Percentiles rank a stretch among this genome's conserved stretches.
Conservation (phyloP, 2,888 invertebrate species). For the Epinotia demarniana region DNA sequence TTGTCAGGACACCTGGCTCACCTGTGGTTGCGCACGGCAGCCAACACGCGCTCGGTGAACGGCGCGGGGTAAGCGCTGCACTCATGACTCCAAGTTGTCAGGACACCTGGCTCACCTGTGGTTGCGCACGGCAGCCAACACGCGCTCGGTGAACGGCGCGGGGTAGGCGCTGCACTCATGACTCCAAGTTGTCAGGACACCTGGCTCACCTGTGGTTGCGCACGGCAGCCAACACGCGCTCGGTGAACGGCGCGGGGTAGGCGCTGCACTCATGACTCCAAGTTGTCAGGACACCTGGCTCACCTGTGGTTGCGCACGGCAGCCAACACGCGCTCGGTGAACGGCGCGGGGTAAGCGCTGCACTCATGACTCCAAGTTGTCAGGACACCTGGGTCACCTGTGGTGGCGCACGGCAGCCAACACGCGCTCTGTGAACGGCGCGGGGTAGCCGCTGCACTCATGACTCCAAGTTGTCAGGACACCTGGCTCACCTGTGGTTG, state of each 20-base stretch:
- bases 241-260: conserved; percentile 92
- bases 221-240: conserved; percentile 90
- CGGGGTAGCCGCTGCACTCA: conserved; percentile 90
- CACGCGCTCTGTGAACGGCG: conserved; percentile 91
- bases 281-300: conserved; percentile 34
- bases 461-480: not conserved
- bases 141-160: conserved; percentile 91
- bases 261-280: conserved; percentile 84
- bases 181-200: conserved; percentile 34
- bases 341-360: conserved; percentile 91
- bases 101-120: conserved; percentile 68
- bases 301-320: conserved; percentile 87
- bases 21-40: conserved; percentile 88
- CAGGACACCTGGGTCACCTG: conserved; percentile 59
- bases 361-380: conserved; percentile 65
- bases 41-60: conserved; percentile 91
- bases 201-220: conserved; percentile 81
- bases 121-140: conserved; percentile 89
- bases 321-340: conserved; percentile 91
- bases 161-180: conserved; percentile 89
- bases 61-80: conserved; percentile 92
- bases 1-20: conserved; percentile 48
- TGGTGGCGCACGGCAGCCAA: conserved; percentile 89
- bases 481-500: conserved; percentile 77
- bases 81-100: not conserved